Conservation (phyloP, 1,140 invertebrate species). For the Drosophila tani region DNA sequence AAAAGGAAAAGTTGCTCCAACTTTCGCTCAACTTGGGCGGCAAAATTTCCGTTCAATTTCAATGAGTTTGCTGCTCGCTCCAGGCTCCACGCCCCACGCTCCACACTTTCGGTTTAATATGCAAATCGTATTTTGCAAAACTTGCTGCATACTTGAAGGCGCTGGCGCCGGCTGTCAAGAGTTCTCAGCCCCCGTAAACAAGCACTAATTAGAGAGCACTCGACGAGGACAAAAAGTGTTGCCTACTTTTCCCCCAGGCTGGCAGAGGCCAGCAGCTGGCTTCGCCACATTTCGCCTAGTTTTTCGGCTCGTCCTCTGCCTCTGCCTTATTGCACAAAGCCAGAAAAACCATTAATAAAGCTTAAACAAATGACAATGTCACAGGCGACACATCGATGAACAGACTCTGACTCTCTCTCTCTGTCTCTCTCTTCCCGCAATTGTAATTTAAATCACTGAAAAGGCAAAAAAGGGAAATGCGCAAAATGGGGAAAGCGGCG, state of each 20-base stretch:
- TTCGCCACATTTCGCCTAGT: conserved; percentile 13
- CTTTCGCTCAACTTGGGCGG: conserved; percentile 54
- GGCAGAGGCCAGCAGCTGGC: neutral
- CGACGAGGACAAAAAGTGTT: conserved; percentile 55
- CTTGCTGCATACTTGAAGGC: conserved; percentile 66
- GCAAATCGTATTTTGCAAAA: conserved; percentile 61
- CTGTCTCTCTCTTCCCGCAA: neutral
- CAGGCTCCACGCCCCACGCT: neutral
- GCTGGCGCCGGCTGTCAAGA: conserved; percentile 57
- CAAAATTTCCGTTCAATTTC: conserved; percentile 58
- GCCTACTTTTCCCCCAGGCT: conserved; percentile 29
- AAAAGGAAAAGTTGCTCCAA: conserved; percentile 36
- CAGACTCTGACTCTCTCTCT: conserved; percentile 6
- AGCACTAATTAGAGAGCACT: conserved; percentile 51
- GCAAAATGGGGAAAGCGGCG: neutral
- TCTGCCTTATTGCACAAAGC: conserved; percentile 6
- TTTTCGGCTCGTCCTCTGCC: neutral
- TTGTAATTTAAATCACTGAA: conserved; percentile 45
- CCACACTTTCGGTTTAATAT: conserved; percentile 39
- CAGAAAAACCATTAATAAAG: conserved; percentile 64
- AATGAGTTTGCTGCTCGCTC: conserved; percentile 21
- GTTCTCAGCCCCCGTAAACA: conserved; percentile 31
- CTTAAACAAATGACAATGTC: conserved; percentile 53
- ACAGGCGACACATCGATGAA: conserved; percentile 57
- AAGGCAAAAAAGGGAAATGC: conserved; percentile 21